Evolutionary conservation across 2,888 invertebrate species (phyloP).

Genomic region (Eulithis prunata): DNA sequence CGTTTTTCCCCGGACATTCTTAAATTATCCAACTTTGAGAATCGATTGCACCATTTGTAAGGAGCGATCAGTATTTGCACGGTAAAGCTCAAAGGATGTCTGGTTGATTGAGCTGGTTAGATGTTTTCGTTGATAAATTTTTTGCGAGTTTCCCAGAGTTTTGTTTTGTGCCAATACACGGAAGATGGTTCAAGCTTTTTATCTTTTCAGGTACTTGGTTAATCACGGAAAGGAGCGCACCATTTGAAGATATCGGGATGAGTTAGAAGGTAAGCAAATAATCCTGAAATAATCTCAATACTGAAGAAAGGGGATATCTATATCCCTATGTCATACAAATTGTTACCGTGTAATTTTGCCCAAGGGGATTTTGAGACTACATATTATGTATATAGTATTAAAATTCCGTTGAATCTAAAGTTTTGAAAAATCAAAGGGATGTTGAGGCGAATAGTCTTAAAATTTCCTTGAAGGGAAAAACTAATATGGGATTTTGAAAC

Average conservation of each 20-base stretch:
- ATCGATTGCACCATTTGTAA: slow-evolving; percentile 66
- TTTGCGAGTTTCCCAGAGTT: slow-evolving; percentile 43
- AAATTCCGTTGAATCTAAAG: too few species aligned
- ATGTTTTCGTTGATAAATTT: slow-evolving; percentile 50
- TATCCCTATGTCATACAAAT: too few species aligned
- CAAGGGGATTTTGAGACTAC: too few species aligned
- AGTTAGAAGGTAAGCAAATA: slow-evolving; percentile 57
- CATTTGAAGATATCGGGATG: slow-evolving; percentile 51
- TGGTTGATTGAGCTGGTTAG: slow-evolving; percentile 58
- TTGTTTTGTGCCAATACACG: background rate
- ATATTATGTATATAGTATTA: too few species aligned
- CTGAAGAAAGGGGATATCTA: background rate
- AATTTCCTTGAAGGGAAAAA: too few species aligned
- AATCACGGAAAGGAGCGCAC: slow-evolving; percentile 30
- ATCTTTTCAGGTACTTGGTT: slow-evolving; percentile 45
- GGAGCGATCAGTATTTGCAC: slow-evolving; percentile 72
- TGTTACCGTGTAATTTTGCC: too few species aligned
- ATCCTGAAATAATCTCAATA: background rate
- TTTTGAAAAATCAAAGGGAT: too few species aligned
- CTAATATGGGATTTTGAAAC: too few species aligned
- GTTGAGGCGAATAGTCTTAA: too few species aligned
- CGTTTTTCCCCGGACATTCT: slow-evolving; percentile 67
- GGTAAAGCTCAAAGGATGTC: slow-evolving; percentile 75
- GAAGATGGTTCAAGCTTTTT: slow-evolving; percentile 10
- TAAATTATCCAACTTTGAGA: slow-evolving; percentile 71